phyloP scores from a whole-genome alignment of 1,140 invertebrate species.

The Drosophila ficusphila region DNA sequence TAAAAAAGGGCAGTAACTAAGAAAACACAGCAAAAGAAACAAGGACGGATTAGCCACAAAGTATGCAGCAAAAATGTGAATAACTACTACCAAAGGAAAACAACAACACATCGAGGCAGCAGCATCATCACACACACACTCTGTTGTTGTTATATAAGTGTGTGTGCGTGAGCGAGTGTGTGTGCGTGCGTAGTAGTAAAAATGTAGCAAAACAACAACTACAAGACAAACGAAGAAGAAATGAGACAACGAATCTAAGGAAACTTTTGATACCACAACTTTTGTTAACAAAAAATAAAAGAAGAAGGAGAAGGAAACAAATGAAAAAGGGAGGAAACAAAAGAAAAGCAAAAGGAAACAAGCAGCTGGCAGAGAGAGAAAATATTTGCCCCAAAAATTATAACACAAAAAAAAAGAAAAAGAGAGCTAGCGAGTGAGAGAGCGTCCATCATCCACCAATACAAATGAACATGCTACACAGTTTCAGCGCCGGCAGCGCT shows the following conservation, averaged over 20 bases:
- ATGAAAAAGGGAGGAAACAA: not conserved
- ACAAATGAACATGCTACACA: conserved; percentile 82
- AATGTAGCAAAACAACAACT: conserved; percentile 29
- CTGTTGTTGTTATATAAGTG: conserved; percentile 36
- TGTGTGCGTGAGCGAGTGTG: conserved; percentile 20
- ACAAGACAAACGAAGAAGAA: not conserved
- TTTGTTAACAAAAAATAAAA: conserved; percentile 28
- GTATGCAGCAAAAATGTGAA: conserved; percentile 54
- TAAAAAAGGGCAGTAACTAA: conserved; percentile 1
- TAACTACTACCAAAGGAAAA: conserved; percentile 14
- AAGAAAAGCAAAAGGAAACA: conserved; percentile 10
- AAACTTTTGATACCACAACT: conserved; percentile 36
- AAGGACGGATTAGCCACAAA: conserved; percentile 15
- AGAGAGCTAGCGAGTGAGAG: conserved; percentile 1
- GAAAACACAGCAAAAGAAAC: conserved; percentile 1
- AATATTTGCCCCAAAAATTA: conserved; percentile 57
- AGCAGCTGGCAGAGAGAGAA: conserved; percentile 35
- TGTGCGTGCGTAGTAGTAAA: conserved; percentile 35
- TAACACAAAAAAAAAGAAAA: conserved; percentile 15
- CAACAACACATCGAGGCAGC: conserved; percentile 13
- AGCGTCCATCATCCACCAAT: conserved; percentile 33
- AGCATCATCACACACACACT: conserved; percentile 23
- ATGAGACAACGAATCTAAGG: conserved; percentile 43
- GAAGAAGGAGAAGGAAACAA: conserved; percentile 1
- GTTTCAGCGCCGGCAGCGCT: conserved; percentile 70